Base-by-base conservation (phyloP, 2,113 vertebrate genomes). In the Engystomops pustulosus region DNA sequence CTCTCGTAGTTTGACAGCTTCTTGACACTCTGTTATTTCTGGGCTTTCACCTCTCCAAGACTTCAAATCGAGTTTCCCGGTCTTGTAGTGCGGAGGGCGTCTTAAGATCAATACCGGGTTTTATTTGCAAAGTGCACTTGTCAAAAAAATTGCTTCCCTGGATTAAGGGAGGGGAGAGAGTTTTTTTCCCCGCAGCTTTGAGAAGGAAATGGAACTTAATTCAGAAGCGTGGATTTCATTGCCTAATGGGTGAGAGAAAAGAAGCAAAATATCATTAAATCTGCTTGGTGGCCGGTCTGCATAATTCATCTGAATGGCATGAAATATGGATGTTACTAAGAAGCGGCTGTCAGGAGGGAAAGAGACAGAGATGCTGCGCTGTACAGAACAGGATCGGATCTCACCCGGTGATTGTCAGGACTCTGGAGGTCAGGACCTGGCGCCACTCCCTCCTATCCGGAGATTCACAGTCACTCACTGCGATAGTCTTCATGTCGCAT, bases 281-380 rank as follows among this genome's bases (percentile, higher is more conserved):
- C 93, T 91, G 93, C 93, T 95, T 91, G 89, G 92, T 92, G 90
- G 91, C 92, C 92, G 91, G 88, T 91, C 94, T 96, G 94, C 95
- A 97, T 98, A 96, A 97, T 98, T 98, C 94, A 97, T 96, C 93
- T 88, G 87, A 88, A 88, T 87, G 87, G 90, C 89, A 91, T 98
- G 93, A 96, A 97, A 96, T 96, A 97, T 97, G 91, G 94, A 97
- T 95, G 94, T 85, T 90, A 91, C 89, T 36, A 89, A 78, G 72
- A 84, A 84, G 62, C 36, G 36, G 72, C 53, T 76, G 87, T 88
- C 87, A 53, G 84, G 55, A 83, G 75, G 30, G 77, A 80, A 71
- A 30, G 17, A 32, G 23, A 27, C 14, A 5, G 5, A 32, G 60
- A 0, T 6, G 85, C 84, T 34, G 9, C 3, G 62, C 41, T 55